phyloP scores from a whole-genome alignment of 2,797 vertebrate genomes.

The Brachyalestes nurse region DNA sequence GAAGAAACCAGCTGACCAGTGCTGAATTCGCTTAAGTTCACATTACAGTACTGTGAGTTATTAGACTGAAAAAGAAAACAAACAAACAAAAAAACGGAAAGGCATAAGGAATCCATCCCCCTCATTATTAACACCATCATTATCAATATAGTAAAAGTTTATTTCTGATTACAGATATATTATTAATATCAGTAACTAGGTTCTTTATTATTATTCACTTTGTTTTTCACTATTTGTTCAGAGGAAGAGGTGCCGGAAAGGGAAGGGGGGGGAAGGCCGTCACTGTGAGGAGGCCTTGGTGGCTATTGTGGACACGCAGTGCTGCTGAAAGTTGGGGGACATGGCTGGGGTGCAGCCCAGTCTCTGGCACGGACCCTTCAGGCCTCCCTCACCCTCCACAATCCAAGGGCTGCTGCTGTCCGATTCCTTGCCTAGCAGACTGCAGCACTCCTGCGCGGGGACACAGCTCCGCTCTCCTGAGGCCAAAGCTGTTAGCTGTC shows the following conservation, averaged over 20 bases:
- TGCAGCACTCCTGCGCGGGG: conserved; percentile 78
- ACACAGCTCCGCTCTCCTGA: conserved; percentile 77
- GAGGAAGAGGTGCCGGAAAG: conserved; percentile 51
- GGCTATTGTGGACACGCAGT: conserved; percentile 93
- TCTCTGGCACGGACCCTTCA: conserved; percentile 91
- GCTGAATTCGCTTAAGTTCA: conserved; percentile 76
- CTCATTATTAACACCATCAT: conserved; percentile 75
- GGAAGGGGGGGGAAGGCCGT: conserved; percentile 60
- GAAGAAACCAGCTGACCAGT: conserved; percentile 40
- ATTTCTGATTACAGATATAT: conserved; percentile 79
- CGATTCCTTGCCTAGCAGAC: conserved; percentile 84
- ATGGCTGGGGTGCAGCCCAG: conserved; percentile 91
- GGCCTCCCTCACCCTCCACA: conserved; percentile 82
- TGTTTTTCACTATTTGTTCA: conserved; percentile 68
- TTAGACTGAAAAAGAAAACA: conserved; percentile 69
- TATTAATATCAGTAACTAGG: conserved; percentile 73
- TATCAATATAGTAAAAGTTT: conserved; percentile 76
- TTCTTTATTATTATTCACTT: conserved; percentile 75
- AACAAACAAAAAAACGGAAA: conserved; percentile 65
- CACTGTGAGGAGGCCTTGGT: conserved; percentile 98
- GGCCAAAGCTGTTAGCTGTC: conserved; percentile 68
- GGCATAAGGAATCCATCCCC: conserved; percentile 74
- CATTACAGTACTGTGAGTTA: conserved; percentile 81
- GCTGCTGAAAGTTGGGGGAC: conserved; percentile 98
- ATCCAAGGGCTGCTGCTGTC: conserved; percentile 81